phyloP scores from a whole-genome alignment of 2,888 invertebrate genomes.

The Cephus pulcher region DNA sequence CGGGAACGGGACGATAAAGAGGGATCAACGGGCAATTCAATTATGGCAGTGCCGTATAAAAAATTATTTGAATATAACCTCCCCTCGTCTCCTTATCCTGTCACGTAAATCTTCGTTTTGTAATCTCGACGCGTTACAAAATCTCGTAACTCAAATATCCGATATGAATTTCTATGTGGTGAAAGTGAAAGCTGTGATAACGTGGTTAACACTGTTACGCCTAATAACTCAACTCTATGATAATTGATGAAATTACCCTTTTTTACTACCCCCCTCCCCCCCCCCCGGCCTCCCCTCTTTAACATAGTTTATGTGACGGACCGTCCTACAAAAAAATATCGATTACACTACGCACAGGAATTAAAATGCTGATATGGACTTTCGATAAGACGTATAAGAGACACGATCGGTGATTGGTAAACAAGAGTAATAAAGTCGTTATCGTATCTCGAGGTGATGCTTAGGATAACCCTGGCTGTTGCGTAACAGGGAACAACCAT shows the following conservation, averaged over 20 bases:
- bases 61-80: neutral
- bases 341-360: neutral
- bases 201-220: neutral
- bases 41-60: neutral
- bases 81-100: neutral
- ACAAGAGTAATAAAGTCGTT: conserved; percentile 42
- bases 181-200: neutral
- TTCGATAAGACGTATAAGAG: neutral
- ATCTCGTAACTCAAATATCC: neutral
- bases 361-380: neutral
- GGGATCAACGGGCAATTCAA: neutral
- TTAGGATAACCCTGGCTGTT: conserved; percentile 37
- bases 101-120: neutral
- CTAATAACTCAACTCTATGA: neutral
- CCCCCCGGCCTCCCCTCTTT: neutral
- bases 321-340: neutral
- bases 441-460: conserved; percentile 52
- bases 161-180: neutral
- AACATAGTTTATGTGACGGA: neutral
- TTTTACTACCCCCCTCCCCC: no score
- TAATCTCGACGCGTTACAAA: neutral
- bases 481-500: conserved; percentile 21
- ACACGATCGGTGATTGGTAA: conserved; percentile 36
- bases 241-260: neutral
- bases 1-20: neutral